Base-by-base conservation (phyloP, 2,797 vertebrate species). In the Euphonia xanthogaster region DNA sequence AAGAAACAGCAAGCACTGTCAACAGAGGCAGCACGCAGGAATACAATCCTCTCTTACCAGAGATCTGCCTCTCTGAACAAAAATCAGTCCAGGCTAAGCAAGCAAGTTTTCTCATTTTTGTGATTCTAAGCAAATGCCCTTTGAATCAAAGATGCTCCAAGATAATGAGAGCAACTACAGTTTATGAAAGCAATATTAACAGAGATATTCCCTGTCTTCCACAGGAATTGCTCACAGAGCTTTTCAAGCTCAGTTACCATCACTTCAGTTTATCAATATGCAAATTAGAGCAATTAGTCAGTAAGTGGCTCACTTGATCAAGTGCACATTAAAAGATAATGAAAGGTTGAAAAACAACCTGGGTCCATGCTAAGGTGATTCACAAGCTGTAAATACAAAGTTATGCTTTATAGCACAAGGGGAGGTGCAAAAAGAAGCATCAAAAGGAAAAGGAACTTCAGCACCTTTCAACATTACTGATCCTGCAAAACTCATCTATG, bases 281-380 rank as follows among this genome's bases (percentile, higher is more conserved):
- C 25, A 92, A 93, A 95, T 75, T 65, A 78, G 79, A 90, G 62
- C 47, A 82, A 78, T 87, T 84, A 89, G n/a, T 22, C 40, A 57
- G 24, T 67, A 86, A 91, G 62, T 75, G 71, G 62, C 66, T 91
- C 35, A 39, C n/a, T 81, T 91, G 42, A 94, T 86, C 63, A 91
- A 33, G 19, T 55, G 53, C 72, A 45, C 76, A 91, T 72, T 76
- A 89, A 65, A 79, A 92, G 44, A 58, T 53, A 72, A 79, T 62
- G 81, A 66, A 37, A 74, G 39, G 51, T 66, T 85, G 85, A 72
- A 91, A 92, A 90, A 47, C 72, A 86, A 39, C 23, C 61, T 63
- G 42, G 19, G 27, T 63, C 45, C 19, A 27, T 8, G 5, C 48
- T 78, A 48, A 67, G 30, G 28, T 35, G 37, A 65, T 53, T 74